Conservation (phyloP, 30 jellyfish, hydroid and myxozoan species). For the Aurelia aurita region DNA sequence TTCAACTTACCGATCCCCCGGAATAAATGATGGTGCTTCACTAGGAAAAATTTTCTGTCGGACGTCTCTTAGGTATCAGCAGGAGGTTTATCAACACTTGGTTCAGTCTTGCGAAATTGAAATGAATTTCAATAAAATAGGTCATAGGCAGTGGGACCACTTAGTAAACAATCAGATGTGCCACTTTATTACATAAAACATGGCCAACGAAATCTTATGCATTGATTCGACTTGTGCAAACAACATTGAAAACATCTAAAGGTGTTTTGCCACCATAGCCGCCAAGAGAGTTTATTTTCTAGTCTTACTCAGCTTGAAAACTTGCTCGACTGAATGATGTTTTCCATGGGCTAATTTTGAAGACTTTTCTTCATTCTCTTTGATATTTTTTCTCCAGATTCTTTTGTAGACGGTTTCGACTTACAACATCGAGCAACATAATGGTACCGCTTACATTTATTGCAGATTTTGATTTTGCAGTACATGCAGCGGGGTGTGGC, state of each 20-base stretch:
- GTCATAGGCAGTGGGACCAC: too few relatives aligned
- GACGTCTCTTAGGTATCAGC: conserved; percentile 3
- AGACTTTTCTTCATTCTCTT: not conserved
- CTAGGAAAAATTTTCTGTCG: not conserved
- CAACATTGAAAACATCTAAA: too few relatives aligned
- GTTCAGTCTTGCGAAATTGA: too few relatives aligned
- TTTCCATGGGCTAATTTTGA: not conserved
- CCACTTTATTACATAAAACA: too few relatives aligned
- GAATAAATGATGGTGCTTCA: not conserved
- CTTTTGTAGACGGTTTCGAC: conserved; percentile 1
- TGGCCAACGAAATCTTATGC: too few relatives aligned
- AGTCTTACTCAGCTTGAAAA: too few relatives aligned
- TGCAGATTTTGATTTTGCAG: conserved; percentile 43
- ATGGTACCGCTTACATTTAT: conserved; percentile 10
- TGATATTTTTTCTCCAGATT: not conserved
- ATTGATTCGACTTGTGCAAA: too few relatives aligned
- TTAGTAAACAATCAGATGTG: too few relatives aligned
- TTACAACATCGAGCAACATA: conserved; percentile 4
- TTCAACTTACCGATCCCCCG: conserved; percentile 1
- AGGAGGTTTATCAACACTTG: not conserved
- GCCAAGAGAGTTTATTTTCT: too few relatives aligned
- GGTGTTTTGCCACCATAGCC: too few relatives aligned
- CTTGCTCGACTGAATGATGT: too few relatives aligned
- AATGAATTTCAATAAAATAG: too few relatives aligned
- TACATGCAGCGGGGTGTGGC: conserved; percentile 30